Evolutionary conservation across 2,113 vertebrate genomes (phyloP).

Genomic region (Hirundichthys speculiger): DNA sequence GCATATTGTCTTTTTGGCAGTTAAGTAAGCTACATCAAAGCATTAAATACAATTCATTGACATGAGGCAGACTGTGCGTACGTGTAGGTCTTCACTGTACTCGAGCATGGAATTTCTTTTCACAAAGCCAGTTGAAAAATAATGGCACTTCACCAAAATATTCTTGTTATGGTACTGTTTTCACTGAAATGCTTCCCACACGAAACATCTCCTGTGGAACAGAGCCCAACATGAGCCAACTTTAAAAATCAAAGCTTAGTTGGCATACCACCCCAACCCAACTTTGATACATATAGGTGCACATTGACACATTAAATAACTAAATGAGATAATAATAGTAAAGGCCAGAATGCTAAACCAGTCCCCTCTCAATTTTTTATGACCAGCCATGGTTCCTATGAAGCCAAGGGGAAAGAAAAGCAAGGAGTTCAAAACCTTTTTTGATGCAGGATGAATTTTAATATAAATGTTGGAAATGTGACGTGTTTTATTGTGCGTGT

Average conservation of each 20-base stretch:
- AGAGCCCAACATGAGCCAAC: slow-evolving; percentile 5
- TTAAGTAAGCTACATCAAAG: slow-evolving; percentile 29
- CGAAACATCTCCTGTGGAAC: slow-evolving; percentile 17
- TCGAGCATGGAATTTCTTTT: slow-evolving; percentile 17
- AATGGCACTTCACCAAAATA: slow-evolving; percentile 1
- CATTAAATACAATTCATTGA: neutral
- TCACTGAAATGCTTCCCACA: slow-evolving; percentile 2
- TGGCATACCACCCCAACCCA: neutral
- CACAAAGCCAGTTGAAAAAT: slow-evolving; percentile 21
- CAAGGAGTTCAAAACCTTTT: slow-evolving; percentile 37
- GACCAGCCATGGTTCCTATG: slow-evolving; percentile 1
- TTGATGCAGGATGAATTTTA: slow-evolving; percentile 41
- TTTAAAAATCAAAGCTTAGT: slow-evolving; percentile 18
- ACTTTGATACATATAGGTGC: neutral
- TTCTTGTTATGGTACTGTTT: neutral
- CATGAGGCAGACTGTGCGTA: slow-evolving; percentile 20
- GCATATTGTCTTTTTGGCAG: slow-evolving; percentile 41
- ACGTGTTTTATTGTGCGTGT: slow-evolving; percentile 9
- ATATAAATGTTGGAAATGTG: slow-evolving; percentile 19
- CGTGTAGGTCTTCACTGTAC: neutral
- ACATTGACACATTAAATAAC: slow-evolving; percentile 27
- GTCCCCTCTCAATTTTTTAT: slow-evolving; percentile 12
- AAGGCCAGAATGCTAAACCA: slow-evolving; percentile 26
- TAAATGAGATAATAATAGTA: slow-evolving; percentile 36
- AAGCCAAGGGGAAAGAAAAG: neutral